Base-by-base conservation (phyloP, 1,140 invertebrate genomes). In the Drosophila asahinai region DNA sequence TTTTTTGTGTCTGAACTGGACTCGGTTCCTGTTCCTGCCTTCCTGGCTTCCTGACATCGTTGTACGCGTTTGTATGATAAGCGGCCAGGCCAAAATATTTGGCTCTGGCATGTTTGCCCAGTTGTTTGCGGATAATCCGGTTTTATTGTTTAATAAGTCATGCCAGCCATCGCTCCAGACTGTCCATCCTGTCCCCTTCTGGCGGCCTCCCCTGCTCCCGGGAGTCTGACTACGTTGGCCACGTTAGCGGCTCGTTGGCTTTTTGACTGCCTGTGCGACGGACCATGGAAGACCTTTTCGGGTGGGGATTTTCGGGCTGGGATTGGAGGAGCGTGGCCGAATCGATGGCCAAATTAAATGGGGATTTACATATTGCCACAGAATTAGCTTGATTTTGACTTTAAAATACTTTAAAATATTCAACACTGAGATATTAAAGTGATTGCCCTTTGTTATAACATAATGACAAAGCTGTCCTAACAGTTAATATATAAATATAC, bases 101-200 rank as follows among this genome's bases (percentile, higher is more conserved):
- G 70, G 71, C 71, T 54, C 47, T 64, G 73, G 67, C 79, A 82
- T 89, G 87, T 91, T 91, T 91, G 83, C 80, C 63, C 86, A 91
- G 80, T 91, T 91, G 87, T 91, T 91, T 91, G 74, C 73, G 83
- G 86, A 91, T 91, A 87, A 91, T 87, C 89, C 87, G 83, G 63
- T 87, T 91, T 91, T 86, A 91, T 91, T 91, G 83, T 91, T 91
- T 91, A 87, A 91, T 91, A 91, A 91, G 81, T 86, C 79, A 86
- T 91, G 80, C 63, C 65, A 60, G 73, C 63, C 54, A 80, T 66
- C 55, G 68, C 74, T 60, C 49, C 54, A 57, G 77, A 43, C 66
- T 40, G 45, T 36, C 58, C 33, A 42, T 27, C 54, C 66, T 43
- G 66, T 43, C 66, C 70, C n/a, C 25, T 17, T 14, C 19, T 15